A percentile compares a stretch with the other conserved stretches of the same genome.
phyloP scores from a whole-genome alignment of 2,888 invertebrate genomes.

The Emmelina monodactyla region DNA sequence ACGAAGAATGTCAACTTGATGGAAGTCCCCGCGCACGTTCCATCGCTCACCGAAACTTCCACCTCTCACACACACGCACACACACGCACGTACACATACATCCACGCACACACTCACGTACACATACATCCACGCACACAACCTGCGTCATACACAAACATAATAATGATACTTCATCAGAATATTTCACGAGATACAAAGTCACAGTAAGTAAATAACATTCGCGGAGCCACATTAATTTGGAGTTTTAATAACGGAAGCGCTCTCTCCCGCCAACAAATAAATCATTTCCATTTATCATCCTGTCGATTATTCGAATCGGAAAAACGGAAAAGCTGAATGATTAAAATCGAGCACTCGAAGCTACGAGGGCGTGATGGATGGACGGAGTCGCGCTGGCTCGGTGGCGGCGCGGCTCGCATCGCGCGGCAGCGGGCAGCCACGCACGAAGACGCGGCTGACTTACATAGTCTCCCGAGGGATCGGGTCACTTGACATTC shows the following conservation, averaged over 20 bases:
- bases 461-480: no score
- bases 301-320: constrained; percentile 1
- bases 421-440: neutral
- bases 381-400: neutral
- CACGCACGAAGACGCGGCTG: neutral
- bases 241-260: constrained; percentile 1
- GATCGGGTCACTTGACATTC: neutral
- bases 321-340: neutral
- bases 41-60: no score
- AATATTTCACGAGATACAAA: no score
- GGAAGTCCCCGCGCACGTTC: no score
- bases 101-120: neutral
- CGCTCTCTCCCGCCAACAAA: neutral
- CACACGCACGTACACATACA: neutral
- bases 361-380: neutral
- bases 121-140: neutral
- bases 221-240: neutral
- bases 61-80: no score
- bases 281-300: constrained; percentile 1
- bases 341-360: constrained; percentile 1
- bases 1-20: no score
- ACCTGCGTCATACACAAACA: neutral
- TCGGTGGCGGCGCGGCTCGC: neutral
- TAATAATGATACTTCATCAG: no score
- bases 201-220: neutral